These are phyloP conservation scores for Oreochromis spilurus DNA, from an alignment of 2,113 vertebrate genomes.

Conservation along the genomic window DNA sequence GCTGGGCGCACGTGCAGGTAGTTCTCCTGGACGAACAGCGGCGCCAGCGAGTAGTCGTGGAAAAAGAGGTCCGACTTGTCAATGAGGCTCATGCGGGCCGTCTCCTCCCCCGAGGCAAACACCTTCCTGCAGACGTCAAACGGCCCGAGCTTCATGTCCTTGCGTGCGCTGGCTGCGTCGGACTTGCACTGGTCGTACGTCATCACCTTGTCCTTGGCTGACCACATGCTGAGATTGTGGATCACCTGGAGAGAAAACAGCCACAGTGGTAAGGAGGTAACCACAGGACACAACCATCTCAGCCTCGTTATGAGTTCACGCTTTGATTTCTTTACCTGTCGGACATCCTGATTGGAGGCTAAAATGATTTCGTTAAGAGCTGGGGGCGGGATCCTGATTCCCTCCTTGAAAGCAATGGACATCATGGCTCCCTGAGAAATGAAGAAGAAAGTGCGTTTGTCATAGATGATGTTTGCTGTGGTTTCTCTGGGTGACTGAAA, in stretches of 20 bases:
- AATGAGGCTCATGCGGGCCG: slow-evolving; percentile 83
- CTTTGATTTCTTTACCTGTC: slow-evolving; percentile 80
- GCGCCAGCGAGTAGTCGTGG: slow-evolving; percentile 93
- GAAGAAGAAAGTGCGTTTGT: neutral
- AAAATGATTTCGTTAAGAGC: slow-evolving; percentile 96
- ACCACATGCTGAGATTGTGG: slow-evolving; percentile 98
- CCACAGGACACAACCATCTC: neutral
- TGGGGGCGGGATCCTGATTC: slow-evolving; percentile 89
- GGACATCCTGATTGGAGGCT: slow-evolving; percentile 94
- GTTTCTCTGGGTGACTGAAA: neutral
- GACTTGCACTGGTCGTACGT: slow-evolving; percentile 90
- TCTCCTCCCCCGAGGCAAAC: slow-evolving; percentile 82
- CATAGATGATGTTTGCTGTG: neutral
- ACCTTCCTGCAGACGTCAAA: slow-evolving; percentile 96
- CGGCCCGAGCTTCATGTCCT: slow-evolving; percentile 91
- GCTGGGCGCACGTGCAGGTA: slow-evolving; percentile 86
- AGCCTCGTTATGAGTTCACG: neutral
- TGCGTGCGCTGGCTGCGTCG: slow-evolving; percentile 84
- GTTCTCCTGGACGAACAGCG: slow-evolving; percentile 98
- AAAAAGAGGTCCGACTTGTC: slow-evolving; percentile 97
- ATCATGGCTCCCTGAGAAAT: slow-evolving; percentile 89
- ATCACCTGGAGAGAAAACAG: slow-evolving; percentile 78
- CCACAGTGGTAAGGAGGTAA: neutral
- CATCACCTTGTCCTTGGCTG: slow-evolving; percentile 83
- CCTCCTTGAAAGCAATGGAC: slow-evolving; percentile 94